These are phyloP conservation scores for Mobula hypostoma DNA, from an alignment of 2,113 vertebrate species.

Conservation along the genomic window DNA sequence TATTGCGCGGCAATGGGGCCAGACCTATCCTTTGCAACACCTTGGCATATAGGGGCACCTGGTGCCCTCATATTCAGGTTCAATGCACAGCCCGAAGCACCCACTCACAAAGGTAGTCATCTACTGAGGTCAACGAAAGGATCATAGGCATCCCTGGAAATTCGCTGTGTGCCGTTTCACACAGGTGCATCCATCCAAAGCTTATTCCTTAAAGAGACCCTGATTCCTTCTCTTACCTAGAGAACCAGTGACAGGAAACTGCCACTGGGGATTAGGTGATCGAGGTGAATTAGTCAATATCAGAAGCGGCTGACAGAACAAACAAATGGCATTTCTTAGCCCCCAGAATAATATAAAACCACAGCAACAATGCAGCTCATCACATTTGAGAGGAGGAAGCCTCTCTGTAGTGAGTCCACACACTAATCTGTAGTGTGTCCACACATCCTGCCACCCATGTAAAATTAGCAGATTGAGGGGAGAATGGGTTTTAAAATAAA, in stretches of 20 bases:
- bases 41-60: no score
- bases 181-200: not conserved
- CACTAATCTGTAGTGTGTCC: not conserved
- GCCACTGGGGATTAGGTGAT: not conserved
- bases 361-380: not conserved
- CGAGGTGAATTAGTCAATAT: not conserved
- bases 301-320: not conserved
- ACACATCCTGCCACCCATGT: not conserved
- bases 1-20: no score
- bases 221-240: not conserved
- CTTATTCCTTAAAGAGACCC: not conserved
- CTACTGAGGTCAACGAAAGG: not conserved
- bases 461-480: not conserved
- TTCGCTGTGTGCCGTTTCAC: not conserved
- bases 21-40: no score
- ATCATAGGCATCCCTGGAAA: not conserved
- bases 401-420: not conserved
- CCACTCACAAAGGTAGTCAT: no score
- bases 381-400: not conserved
- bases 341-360: not conserved
- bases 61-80: no score
- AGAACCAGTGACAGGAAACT: not conserved
- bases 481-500: not conserved
- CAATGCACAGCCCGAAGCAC: no score
- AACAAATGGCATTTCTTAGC: not conserved